These are phyloP conservation scores for Sabellastarte sp. DNA, from an alignment of 2,888 invertebrate genomes.

Conservation along the genomic window DNA sequence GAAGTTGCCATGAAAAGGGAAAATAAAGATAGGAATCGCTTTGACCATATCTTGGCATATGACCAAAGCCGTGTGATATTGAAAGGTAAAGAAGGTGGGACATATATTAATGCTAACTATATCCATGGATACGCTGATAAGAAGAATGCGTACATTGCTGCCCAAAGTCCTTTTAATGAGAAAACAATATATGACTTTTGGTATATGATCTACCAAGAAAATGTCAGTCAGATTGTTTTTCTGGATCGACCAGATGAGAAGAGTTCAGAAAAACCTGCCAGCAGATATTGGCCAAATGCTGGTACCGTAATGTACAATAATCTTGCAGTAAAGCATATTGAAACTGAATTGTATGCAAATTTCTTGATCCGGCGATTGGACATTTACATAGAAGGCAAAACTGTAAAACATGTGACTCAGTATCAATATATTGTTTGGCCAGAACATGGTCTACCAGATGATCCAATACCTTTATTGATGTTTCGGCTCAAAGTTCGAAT, in stretches of 20 bases:
- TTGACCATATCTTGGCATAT: conserved; percentile 53
- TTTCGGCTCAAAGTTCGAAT: conserved; percentile 33
- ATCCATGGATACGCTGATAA: conserved; percentile 57
- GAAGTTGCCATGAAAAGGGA: conserved; percentile 34
- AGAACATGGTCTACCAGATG: conserved; percentile 50
- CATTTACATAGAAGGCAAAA: conserved; percentile 6
- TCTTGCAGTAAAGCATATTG: conserved; percentile 81
- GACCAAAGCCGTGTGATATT: conserved; percentile 51
- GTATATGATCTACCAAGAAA: conserved; percentile 62
- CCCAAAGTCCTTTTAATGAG: conserved; percentile 61
- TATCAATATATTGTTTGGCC: conserved; percentile 57
- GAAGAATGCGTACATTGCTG: conserved; percentile 61
- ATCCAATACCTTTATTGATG: conserved; percentile 53
- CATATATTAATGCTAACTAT: conserved; percentile 39
- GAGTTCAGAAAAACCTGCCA: conserved; percentile 75
- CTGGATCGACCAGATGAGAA: conserved; percentile 61
- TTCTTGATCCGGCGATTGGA: conserved; percentile 66
- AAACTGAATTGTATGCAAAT: conserved; percentile 87
- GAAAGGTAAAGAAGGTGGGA: conserved; percentile 1
- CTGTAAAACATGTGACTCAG: conserved; percentile 20
- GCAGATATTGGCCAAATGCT: conserved; percentile 80
- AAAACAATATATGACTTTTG: conserved; percentile 59
- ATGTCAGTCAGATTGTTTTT: conserved; percentile 61
- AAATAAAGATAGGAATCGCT: conserved; percentile 49
- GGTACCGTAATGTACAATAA: conserved; percentile 78